These are phyloP conservation scores for Labeo rohita DNA, from an alignment of 2,113 vertebrate genomes.

Conservation along the genomic window DNA sequence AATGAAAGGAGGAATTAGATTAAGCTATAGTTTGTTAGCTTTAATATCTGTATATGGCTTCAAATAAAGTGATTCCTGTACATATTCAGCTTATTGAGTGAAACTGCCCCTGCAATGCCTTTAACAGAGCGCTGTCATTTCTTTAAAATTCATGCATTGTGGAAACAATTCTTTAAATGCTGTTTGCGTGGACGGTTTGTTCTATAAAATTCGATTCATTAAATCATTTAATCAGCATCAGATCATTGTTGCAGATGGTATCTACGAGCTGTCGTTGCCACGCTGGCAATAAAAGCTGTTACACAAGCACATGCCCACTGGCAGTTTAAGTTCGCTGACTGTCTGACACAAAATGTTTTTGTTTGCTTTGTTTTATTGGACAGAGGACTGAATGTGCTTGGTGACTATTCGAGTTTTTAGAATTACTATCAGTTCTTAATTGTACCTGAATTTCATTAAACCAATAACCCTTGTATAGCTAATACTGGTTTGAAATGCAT, in stretches of 20 bases:
- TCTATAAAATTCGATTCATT: neutral
- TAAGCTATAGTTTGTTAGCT: neutral
- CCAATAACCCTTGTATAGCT: too few species aligned
- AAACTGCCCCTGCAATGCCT: neutral
- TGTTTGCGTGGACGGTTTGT: neutral
- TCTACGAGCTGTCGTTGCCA: neutral
- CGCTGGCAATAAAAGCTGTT: neutral
- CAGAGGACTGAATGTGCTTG: too few species aligned
- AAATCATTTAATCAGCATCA: neutral
- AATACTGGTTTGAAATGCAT: too few species aligned
- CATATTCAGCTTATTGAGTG: constrained; percentile 9
- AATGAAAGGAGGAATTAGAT: neutral
- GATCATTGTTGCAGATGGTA: neutral
- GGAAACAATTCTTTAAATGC: neutral
- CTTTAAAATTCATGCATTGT: neutral
- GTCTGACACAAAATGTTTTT: too few species aligned
- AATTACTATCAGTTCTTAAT: too few species aligned
- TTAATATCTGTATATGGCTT: constrained; percentile 31
- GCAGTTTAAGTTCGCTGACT: neutral
- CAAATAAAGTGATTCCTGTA: constrained; percentile 40
- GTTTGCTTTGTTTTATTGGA: too few species aligned
- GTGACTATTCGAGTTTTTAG: too few species aligned
- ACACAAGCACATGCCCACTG: neutral
- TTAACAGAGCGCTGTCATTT: neutral
- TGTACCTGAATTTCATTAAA: too few species aligned